Conservation (phyloP, 2,797 vertebrate genomes). For the Bradypodion pumilum region DNA sequence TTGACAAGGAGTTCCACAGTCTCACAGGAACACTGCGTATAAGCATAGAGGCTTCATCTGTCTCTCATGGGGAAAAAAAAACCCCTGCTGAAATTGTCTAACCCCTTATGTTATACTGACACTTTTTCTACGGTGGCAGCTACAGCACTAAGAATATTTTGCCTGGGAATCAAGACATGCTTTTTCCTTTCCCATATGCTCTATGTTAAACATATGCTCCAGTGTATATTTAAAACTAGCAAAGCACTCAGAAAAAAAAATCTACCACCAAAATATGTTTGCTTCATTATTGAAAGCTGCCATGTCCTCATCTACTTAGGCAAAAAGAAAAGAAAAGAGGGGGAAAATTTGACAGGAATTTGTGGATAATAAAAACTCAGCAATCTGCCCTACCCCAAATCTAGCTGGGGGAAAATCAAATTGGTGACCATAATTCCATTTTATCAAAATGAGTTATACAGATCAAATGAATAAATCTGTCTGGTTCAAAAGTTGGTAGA, state of each 20-base stretch:
- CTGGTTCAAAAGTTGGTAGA: neutral
- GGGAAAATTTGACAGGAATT: constrained; percentile 39
- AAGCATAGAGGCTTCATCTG: neutral
- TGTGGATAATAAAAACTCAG: constrained; percentile 26
- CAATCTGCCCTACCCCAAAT: neutral
- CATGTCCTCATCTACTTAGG: constrained; percentile 40
- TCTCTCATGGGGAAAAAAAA: neutral
- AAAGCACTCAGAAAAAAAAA: constrained; percentile 55
- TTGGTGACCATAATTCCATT: neutral
- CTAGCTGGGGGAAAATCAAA: constrained; percentile 40
- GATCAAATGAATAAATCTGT: neutral
- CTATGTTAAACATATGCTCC: constrained; percentile 74
- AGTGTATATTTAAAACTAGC: constrained; percentile 74
- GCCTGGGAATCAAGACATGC: constrained; percentile 69
- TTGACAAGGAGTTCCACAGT: too few relatives aligned
- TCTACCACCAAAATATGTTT: constrained; percentile 73
- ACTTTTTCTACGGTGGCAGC: constrained; percentile 42
- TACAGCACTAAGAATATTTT: constrained; percentile 59
- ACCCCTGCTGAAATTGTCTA: constrained; percentile 20
- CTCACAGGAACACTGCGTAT: neutral
- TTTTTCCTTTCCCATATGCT: constrained; percentile 76
- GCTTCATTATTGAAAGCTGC: constrained; percentile 70
- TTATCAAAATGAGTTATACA: neutral
- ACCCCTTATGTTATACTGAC: constrained; percentile 42
- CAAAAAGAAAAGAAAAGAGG: neutral